Evolutionary conservation across 2,888 invertebrate species (phyloP).

Genomic region (Onthophagus sagittarius): DNA sequence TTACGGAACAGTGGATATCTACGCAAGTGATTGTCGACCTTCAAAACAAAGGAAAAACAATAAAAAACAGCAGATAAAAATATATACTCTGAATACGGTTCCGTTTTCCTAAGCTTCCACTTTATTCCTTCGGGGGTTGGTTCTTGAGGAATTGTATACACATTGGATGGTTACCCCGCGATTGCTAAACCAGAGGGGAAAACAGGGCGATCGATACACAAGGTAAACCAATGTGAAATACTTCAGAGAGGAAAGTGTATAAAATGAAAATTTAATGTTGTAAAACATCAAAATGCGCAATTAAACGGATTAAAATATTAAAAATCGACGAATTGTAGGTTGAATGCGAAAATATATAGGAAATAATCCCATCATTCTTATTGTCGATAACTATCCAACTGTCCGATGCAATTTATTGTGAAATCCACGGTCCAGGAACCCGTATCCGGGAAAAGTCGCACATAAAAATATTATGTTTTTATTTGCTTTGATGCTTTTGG

Average conservation of each 20-base stretch:
- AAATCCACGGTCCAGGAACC: neutral
- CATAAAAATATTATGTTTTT: neutral
- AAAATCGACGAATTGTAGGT: no score
- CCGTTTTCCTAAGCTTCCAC: neutral
- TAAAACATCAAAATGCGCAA: no score
- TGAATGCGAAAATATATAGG: neutral
- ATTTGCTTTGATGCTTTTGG: neutral
- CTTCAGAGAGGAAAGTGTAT: no score
- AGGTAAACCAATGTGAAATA: neutral
- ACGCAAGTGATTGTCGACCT: neutral
- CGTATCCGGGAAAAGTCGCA: neutral
- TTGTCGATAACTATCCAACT: neutral
- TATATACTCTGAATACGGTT: neutral
- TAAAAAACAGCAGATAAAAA: neutral
- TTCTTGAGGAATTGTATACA: neutral
- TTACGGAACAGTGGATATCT: neutral
- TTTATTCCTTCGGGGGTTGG: neutral
- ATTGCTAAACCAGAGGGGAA: neutral
- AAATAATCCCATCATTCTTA: neutral
- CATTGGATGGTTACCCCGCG: neutral
- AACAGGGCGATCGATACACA: neutral
- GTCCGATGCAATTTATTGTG: neutral
- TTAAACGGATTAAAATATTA: no score
- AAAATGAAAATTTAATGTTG: no score
- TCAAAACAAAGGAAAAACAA: neutral